Percentiles rank a stretch among this genome's conserved stretches.
Conservation (phyloP, 2,797 vertebrate genomes). For the Bucorvus abyssinicus region DNA sequence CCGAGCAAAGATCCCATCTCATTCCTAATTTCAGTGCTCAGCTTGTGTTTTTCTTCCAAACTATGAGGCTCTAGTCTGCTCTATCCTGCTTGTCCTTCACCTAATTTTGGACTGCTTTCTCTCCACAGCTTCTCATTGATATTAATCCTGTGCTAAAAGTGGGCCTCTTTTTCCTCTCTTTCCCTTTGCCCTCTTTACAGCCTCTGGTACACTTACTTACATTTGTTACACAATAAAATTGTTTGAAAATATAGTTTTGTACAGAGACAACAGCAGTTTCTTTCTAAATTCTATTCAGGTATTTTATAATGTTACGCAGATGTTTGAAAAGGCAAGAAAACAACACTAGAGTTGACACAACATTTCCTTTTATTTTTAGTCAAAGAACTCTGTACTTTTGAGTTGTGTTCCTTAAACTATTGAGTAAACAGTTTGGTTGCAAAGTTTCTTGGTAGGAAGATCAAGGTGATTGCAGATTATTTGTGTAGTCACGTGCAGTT, state of each 20-base stretch:
- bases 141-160: not conserved
- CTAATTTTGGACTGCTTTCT: not conserved
- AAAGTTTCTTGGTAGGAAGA: not conserved
- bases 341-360: not conserved
- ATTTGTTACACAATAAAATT: not conserved
- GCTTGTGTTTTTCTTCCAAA: not conserved
- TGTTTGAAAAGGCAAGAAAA: not conserved
- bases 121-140: not conserved
- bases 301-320: not conserved
- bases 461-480: not conserved
- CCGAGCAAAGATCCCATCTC: not conserved
- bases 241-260: not conserved
- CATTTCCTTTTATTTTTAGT: not conserved
- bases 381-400: not conserved
- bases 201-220: not conserved
- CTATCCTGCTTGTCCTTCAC: accelerated
- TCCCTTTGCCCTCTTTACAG: not conserved
- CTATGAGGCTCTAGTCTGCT: not conserved
- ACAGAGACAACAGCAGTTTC: not conserved
- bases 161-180: not conserved
- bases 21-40: not conserved
- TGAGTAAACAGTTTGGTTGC: not conserved
- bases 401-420: not conserved
- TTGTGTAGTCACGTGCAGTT: not conserved
- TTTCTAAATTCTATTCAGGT: not conserved